phyloP scores from a whole-genome alignment of 2,113 vertebrate species.

The Mystacornis crossleyi region DNA sequence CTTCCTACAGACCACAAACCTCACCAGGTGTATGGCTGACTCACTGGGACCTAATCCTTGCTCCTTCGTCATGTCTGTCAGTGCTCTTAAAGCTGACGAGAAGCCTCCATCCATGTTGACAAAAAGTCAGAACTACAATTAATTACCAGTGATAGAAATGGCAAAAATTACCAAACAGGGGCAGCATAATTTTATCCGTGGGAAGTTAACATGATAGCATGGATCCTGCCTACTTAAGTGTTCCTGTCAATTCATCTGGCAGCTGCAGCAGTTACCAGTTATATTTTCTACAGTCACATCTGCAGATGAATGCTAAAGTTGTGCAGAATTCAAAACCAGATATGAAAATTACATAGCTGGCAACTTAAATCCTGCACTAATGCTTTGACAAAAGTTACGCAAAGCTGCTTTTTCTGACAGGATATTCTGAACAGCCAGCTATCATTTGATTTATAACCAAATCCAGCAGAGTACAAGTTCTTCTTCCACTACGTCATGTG shows the following conservation, averaged over 20 bases:
- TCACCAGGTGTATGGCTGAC: rapidly evolving
- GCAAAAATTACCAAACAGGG: background rate
- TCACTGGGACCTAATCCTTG: background rate
- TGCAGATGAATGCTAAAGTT: background rate
- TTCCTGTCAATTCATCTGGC: background rate
- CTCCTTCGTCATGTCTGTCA: background rate
- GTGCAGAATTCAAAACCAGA: background rate
- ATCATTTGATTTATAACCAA: background rate
- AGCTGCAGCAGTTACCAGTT: background rate
- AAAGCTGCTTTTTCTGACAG: background rate
- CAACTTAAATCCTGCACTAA: background rate
- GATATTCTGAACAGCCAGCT: background rate
- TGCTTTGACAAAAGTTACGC: background rate
- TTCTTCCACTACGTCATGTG: background rate
- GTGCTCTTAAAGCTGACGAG: background rate
- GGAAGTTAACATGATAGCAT: background rate
- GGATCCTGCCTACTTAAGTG: background rate
- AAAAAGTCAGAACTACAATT: background rate
- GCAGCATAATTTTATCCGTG: background rate
- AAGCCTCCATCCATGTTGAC: background rate
- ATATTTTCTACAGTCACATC: background rate
- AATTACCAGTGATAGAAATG: background rate
- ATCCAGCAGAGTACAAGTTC: background rate
- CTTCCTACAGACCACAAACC: background rate
- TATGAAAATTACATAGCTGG: background rate